Evolutionary conservation across 2,888 invertebrate genomes (phyloP), one percentile per base, ranked within the genome.

Genomic region (Oxycera nigricornis): DNA sequence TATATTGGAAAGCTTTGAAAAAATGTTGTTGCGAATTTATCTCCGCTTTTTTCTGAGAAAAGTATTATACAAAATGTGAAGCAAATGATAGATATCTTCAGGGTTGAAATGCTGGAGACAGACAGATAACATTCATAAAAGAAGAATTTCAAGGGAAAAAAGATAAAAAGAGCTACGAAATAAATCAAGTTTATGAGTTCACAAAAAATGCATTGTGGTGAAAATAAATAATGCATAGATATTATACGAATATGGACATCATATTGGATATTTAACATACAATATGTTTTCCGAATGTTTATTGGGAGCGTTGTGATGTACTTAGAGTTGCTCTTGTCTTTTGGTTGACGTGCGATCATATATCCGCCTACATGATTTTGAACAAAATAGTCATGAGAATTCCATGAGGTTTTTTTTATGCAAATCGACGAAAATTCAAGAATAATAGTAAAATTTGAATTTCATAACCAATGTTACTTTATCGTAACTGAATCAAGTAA

Each of bases 121-220:
- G 14, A 41, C 67, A 67, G 39, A 24, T 22, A 35, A 31, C 20
- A 62, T 35, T 24, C 39, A 62, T 31, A 35, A 35, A 67, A 46
- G n/a, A 67, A 67, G n/a, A 67, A 67, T 24, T 20, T 22, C 28
- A 6, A 28, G n/a, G 22, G n/a, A n/a, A 50, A 59, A 30, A 41
- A 26, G 26, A 67, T 4, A 67, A 67, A 24, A 17, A 30, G 22
- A 62, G 14, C 1, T 57, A 11, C n/a, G 67, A 67, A 67, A 67
- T 67, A 67, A 67, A 67, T 67, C 41, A 67, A 67, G 46, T 67
- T 67, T 67, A 67, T 67, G 41, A 7, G 67, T 2, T 26, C 20
- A 2, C 9, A 24, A 24, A 20, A 67, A 41, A 67, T 24, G 41
- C 67, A 41, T 67, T 67, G 26, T n/a, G 26, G 3, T 24, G 26